phyloP scores from a whole-genome alignment of 2,113 vertebrate species.

The Ascaphus truei region DNA sequence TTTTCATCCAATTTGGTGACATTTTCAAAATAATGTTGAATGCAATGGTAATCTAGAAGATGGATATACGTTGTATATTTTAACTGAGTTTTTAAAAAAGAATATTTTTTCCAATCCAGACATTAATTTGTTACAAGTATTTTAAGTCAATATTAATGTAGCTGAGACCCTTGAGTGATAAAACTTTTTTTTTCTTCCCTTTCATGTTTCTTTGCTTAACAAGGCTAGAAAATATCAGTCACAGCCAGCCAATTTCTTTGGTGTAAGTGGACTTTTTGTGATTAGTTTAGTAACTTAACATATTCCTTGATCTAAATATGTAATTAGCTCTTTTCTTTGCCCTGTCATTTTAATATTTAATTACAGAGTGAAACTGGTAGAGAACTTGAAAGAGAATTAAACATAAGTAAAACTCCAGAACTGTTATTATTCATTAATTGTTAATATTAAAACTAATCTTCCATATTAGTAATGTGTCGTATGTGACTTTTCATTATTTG shows the following conservation, averaged over 20 bases:
- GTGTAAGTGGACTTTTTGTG: slow-evolving; percentile 14
- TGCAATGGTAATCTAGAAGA: too few relatives aligned
- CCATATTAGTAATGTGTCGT: slow-evolving; percentile 22
- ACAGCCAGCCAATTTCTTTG: slow-evolving; percentile 7
- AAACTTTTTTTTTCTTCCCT: background rate
- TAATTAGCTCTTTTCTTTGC: slow-evolving; percentile 23
- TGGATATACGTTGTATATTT: too few relatives aligned
- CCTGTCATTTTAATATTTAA: slow-evolving; percentile 25
- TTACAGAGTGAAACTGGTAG: background rate
- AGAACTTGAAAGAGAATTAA: slow-evolving; percentile 30
- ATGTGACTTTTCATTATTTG: slow-evolving; percentile 26
- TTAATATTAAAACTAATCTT: slow-evolving; percentile 31
- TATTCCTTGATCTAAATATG: slow-evolving; percentile 31
- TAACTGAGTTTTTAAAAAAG: background rate
- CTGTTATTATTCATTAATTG: slow-evolving; percentile 35
- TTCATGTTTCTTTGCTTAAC: slow-evolving; percentile 11
- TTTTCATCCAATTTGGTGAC: too few relatives aligned
- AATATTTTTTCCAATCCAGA: background rate
- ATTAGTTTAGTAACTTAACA: slow-evolving; percentile 23
- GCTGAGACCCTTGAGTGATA: slow-evolving; percentile 9
- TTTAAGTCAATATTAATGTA: slow-evolving; percentile 25
- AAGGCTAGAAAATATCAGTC: slow-evolving; percentile 20
- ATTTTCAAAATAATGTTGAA: too few relatives aligned
- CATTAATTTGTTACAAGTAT: slow-evolving; percentile 7
- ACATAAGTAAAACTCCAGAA: slow-evolving; percentile 16